Conservation (phyloP, 2,888 invertebrate species). For the Drosophila dives region DNA sequence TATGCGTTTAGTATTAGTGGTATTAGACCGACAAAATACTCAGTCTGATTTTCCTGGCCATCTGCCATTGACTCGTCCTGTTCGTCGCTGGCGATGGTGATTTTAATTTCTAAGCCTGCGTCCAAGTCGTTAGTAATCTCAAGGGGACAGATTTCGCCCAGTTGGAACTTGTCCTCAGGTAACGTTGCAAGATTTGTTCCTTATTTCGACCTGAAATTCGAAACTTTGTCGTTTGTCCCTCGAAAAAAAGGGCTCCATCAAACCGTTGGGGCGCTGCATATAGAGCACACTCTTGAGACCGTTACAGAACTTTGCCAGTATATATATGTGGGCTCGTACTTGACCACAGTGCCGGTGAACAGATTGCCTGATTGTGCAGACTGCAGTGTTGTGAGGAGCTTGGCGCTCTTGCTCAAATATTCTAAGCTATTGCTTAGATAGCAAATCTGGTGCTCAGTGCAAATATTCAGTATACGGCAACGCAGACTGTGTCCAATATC, state of each 20-base stretch:
- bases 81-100: conserved; percentile 59
- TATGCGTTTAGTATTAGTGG: conserved; percentile 82
- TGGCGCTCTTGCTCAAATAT: conserved; percentile 86
- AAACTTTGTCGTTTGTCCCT: conserved; percentile 83
- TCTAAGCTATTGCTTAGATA: conserved; percentile 89
- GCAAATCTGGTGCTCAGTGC: conserved; percentile 85
- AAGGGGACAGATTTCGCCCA: conserved; percentile 82
- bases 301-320: conserved; percentile 84
- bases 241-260: conserved; percentile 68
- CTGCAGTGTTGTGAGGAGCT: conserved; percentile 86
- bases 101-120: conserved; percentile 84
- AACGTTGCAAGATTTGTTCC: conserved; percentile 74
- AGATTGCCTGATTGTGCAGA: conserved; percentile 86
- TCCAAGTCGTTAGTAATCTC: conserved; percentile 75
- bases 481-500: conserved; percentile 86
- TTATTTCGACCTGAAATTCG: conserved; percentile 69
- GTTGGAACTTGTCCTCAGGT: conserved; percentile 76
- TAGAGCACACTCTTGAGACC: conserved; percentile 84
- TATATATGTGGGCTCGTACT: conserved; percentile 68
- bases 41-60: conserved; percentile 42
- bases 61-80: conserved; percentile 35
- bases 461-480: conserved; percentile 87
- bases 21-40: conserved; percentile 82
- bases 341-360: conserved; percentile 83
- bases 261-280: conserved; percentile 60